Base-by-base conservation (phyloP, 2,113 vertebrate species). In the Scolopax mira region DNA sequence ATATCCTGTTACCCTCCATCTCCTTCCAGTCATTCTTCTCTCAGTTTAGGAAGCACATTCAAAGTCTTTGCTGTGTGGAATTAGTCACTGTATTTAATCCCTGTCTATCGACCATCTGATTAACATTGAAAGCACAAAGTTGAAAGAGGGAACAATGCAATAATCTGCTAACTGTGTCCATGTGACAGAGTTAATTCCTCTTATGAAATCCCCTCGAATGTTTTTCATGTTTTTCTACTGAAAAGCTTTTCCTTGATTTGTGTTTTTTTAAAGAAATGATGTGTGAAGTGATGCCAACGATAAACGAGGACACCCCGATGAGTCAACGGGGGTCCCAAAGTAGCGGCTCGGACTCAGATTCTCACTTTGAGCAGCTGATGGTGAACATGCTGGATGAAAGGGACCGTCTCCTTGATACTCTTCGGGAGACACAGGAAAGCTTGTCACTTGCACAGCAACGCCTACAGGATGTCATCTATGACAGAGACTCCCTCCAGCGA, bases 231-330 rank as follows among this genome's bases (percentile, higher is more conserved):
- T 93, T 89, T 77, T 49, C 51, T 77, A 33, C 85, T 97, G 66
- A 97, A 94, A 27, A 84, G 3, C 55, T 89, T 86, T 77, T 72
- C 72, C n/a, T 31, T 77, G 89, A 66, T 95, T 58, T 88, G 85
- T 97, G 88, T 85, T 96, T 70, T 91, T 94, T 95, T 96, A 55
- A 98, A 98, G 99, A 98, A 98, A 99, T 99, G 99, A 99, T 99
- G 99, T 99, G 99, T 96, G 99, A 99, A 98, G 99, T 99, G 98
- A 99, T 99, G 99, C 99, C 99, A 96, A 99, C 99, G 90, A 99
- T 99, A 98, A 99, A 99, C 2, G 99, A 99, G 98, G 99, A 99
- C 98, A 99, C 99, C 96, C 99, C 99, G 55, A 98, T 99, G 98
- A 99, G 98, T 96, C 99, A 99, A 97, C 98, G 99, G 90, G 99